phyloP scores from a whole-genome alignment of 2,113 vertebrate genomes.

The Poecilia latipinna region DNA sequence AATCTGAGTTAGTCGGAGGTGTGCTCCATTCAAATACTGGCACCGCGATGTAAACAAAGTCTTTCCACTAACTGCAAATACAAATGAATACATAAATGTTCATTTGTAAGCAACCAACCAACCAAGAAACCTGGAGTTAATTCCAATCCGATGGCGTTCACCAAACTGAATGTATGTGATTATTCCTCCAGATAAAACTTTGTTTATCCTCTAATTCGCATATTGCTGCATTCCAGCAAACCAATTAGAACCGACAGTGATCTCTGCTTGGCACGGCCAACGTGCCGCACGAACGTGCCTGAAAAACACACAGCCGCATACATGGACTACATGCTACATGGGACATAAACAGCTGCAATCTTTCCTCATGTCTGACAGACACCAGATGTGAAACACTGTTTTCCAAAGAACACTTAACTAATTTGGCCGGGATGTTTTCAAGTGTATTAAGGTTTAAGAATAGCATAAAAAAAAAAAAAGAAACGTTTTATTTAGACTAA shows the following conservation, averaged over 20 bases:
- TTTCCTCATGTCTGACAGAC: background rate
- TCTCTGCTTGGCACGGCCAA: constrained; percentile 19
- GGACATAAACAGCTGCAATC: background rate
- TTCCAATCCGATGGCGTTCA: constrained; percentile 30
- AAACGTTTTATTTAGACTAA: background rate
- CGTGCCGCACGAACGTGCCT: background rate
- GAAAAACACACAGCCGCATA: background rate
- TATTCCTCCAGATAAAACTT: constrained; percentile 35
- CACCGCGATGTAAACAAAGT: constrained; percentile 48
- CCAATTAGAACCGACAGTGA: constrained; percentile 8
- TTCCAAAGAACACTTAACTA: background rate
- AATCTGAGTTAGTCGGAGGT: constrained; percentile 51
- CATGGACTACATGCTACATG: background rate
- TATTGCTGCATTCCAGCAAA: constrained; percentile 22
- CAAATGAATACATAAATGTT: constrained; percentile 39
- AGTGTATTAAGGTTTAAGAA: background rate
- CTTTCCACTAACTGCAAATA: constrained; percentile 34
- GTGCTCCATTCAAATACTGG: constrained; percentile 33
- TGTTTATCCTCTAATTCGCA: constrained; percentile 57
- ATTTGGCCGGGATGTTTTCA: background rate
- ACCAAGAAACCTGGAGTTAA: constrained; percentile 30
- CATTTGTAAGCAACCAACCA: background rate
- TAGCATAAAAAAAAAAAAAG: too few relatives aligned
- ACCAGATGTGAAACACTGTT: background rate
- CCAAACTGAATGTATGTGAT: constrained; percentile 51